Percentiles rank a stretch among this genome's conserved stretches.
phyloP scores from a whole-genome alignment of 2,113 vertebrate genomes.

The Tenebrosternarchus preto region DNA sequence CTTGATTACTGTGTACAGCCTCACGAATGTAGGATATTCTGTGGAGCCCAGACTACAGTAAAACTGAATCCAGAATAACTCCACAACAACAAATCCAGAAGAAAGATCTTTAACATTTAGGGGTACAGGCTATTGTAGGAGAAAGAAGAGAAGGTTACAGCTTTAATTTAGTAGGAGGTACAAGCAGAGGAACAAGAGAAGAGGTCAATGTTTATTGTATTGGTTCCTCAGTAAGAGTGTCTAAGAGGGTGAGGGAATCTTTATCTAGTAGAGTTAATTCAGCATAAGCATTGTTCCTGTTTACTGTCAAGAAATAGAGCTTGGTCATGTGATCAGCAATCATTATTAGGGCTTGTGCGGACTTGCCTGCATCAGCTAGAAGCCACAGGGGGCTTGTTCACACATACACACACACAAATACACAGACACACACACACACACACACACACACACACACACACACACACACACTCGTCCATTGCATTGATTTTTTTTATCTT shows the following conservation, averaged over 20 bases:
- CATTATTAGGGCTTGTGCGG: slow-evolving; percentile 50
- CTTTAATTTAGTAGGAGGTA: background rate
- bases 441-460: background rate
- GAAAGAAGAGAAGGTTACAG: background rate
- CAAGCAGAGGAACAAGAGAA: background rate
- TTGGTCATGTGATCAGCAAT: slow-evolving; percentile 37
- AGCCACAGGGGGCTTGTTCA: slow-evolving; percentile 5
- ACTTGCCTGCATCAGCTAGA: slow-evolving; percentile 51
- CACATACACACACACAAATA: background rate
- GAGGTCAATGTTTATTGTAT: background rate
- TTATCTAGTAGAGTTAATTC: background rate
- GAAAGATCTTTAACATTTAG: background rate
- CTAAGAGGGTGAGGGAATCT: background rate
- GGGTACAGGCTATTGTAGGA: background rate
- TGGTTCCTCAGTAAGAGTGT: slow-evolving; percentile 1
- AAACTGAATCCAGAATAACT: background rate
- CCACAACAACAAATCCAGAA: background rate
- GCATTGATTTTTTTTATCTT: slow-evolving; percentile 17
- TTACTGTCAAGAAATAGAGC: slow-evolving; percentile 18
- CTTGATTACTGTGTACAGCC: too few species aligned
- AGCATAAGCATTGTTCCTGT: background rate
- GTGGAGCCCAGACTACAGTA: background rate
- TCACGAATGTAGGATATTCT: background rate
- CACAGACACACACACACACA: background rate
- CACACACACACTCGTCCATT: slow-evolving; percentile 8